Base-by-base conservation (phyloP, 2,797 vertebrate species). In the Poeciliopsis paucimaculata region DNA sequence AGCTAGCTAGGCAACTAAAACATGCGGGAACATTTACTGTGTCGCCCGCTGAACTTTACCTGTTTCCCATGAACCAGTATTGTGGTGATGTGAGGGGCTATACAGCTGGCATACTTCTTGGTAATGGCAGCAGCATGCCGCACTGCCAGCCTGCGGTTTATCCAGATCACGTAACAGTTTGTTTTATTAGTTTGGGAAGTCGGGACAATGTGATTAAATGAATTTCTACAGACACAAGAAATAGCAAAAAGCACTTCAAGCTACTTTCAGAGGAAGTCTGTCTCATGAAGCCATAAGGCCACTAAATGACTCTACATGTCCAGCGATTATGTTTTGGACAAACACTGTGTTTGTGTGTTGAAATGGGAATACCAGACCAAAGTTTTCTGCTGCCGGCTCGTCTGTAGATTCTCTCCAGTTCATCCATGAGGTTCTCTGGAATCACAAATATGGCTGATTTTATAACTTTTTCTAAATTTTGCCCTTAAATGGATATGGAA, bases 11-110 rank as follows among this genome's bases (percentile, higher is more conserved):
- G 74, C 74, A 77, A 82, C 76, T 75, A 83, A 75, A 66, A 78
- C 94, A 94, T 94, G 94, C 96, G 94, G 93, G 83, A 51, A 13
- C 76, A 15, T 47, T 43, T 5, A 39, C 55, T 85, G 10, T 49
- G 26, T 39, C 72, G 72, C 68, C 34, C 75, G 89, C 90, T 88
- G 87, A 85, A 92, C 85, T 86, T 96, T 99, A 99, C 98, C 98
- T 99, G 98, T 93, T 98, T 99, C 94, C 98, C 97, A 88, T 98
- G 96, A 95, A 99, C 98, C 96, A 99, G 94, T 89, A 99, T 94
- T 87, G 98, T 97, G 90, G 98, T 99, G 95, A 99, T 97, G 95
- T 99, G 97, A 87, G 98, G 97, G 83, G 97, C 96, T 96, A 99
- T 97, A 96, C 97, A 98, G 95, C 97, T 95, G 93, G 98, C 96